phyloP scores from a whole-genome alignment of 2,797 vertebrate species.

The Bucorvus abyssinicus region DNA sequence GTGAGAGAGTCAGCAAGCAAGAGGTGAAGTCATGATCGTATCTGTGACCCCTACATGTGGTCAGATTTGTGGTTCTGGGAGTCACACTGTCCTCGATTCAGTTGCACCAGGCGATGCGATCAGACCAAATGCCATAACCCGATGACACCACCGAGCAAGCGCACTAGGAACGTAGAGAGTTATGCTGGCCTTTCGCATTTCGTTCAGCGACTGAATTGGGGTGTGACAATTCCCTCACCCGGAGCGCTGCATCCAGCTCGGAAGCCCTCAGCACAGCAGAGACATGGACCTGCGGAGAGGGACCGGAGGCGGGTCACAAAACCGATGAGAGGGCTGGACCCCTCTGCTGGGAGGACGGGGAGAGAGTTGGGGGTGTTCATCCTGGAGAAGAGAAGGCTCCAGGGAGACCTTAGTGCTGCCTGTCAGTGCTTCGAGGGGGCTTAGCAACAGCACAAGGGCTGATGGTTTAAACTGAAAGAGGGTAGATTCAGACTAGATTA shows the following conservation, averaged over 20 bases:
- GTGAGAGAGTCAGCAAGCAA: background rate
- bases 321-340: fast-evolving
- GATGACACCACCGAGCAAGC: background rate
- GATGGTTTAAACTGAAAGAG: background rate
- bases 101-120: background rate
- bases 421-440: background rate
- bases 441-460: fast-evolving
- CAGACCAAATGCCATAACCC: background rate
- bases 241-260: background rate
- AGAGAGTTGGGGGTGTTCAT: too few relatives aligned
- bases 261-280: background rate
- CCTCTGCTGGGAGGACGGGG: fast-evolving
- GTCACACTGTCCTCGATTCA: fast-evolving
- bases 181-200: too few relatives aligned
- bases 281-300: fast-evolving
- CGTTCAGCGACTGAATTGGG: background rate
- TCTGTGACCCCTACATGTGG: fast-evolving
- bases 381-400: too few relatives aligned
- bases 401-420: too few relatives aligned
- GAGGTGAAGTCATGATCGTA: background rate
- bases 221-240: background rate
- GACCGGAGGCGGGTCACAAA: background rate
- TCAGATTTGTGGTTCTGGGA: too few relatives aligned
- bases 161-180: background rate
- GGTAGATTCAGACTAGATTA: fast-evolving